Base-by-base conservation (phyloP, 2,888 invertebrate genomes). In the Epistrophella euchroma region DNA sequence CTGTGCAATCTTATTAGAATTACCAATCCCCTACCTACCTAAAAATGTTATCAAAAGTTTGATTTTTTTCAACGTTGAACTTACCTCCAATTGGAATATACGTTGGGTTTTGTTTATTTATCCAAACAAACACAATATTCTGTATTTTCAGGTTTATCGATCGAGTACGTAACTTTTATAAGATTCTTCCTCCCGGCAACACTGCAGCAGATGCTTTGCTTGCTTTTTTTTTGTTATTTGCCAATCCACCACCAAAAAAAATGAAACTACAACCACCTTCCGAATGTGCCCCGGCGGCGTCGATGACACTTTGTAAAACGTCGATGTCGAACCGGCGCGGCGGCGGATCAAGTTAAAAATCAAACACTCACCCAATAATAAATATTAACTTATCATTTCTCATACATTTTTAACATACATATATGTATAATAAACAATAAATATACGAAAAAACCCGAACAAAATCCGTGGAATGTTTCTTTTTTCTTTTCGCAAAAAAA, bases 21-120 rank as follows among this genome's bases (percentile, higher is more conserved):
- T 52, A 60, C 37, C 6, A 60, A 60, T 40, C 9, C 37, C 22
- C 19, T 22, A 35, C 15, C 4, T 37, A 35, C 15, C 4, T 37
- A 28, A n/a, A n/a, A n/a, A 32, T 35, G n/a, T 4, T 17, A 7
- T 17, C 10, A n/a, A 32, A 56, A 45, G 45, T 62, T n/a, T n/a
- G n/a, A 62, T 43, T 66, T 2, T 32, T 13, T 5, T 47, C 32
- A 40, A 60, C 28, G 19, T 58, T 52, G 43, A 37, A 45, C 85
- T 17, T 50, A 85, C 85, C 85, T 85, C 76, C 76, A 81, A 81
- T 80, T 28, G 58, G 81, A 76, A 81, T 85, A 56, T 47, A 47
- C 28, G 43, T 25, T 50, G 70, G 13, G 22, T 58, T 32, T 60
- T 60, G 37, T 64, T 52, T 45, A 58, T 32, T 47, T 82, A 85